Evolutionary conservation across 2,888 invertebrate genomes (phyloP).

Genomic region (Pharmacophagus antenor): DNA sequence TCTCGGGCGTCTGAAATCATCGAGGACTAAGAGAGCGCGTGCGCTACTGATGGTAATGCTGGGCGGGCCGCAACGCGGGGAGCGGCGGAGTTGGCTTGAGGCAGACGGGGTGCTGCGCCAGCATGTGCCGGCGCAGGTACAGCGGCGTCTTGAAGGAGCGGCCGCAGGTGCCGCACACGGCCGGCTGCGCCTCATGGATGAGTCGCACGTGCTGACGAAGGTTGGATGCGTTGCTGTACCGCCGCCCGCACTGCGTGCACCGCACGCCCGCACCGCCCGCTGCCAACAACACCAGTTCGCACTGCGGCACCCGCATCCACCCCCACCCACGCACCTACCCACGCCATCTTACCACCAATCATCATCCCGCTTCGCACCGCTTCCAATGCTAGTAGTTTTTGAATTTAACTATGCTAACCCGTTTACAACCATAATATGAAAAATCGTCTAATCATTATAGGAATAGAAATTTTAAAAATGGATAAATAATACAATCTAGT

Average conservation of each 20-base stretch:
- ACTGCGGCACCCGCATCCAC: constrained; percentile 45
- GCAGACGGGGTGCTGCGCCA: constrained; percentile 83
- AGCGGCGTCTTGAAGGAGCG: constrained; percentile 88
- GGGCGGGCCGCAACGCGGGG: constrained; percentile 59
- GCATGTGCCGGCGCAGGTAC: constrained; percentile 87
- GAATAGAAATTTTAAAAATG: neutral
- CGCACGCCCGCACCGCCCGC: constrained; percentile 66
- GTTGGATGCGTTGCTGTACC: constrained; percentile 87
- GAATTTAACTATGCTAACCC: neutral
- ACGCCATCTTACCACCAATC: constrained; percentile 36
- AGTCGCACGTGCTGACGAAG: constrained; percentile 88
- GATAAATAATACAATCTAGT: too few relatives aligned
- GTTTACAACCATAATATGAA: neutral
- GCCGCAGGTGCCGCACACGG: constrained; percentile 85
- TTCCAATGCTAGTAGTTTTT: constrained; percentile 35
- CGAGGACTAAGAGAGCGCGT: constrained; percentile 32
- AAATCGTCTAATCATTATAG: neutral
- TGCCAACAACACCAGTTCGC: constrained; percentile 73
- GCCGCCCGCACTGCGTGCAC: constrained; percentile 85
- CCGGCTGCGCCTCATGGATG: constrained; percentile 86
- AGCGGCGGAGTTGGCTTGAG: constrained; percentile 51
- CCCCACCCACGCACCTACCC: constrained; percentile 35
- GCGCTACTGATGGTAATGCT: constrained; percentile 49
- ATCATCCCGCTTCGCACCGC: constrained; percentile 36
- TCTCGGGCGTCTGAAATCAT: constrained; percentile 4